Base-by-base conservation (phyloP, 1,140 invertebrate species). In the Drosophila serrata region DNA sequence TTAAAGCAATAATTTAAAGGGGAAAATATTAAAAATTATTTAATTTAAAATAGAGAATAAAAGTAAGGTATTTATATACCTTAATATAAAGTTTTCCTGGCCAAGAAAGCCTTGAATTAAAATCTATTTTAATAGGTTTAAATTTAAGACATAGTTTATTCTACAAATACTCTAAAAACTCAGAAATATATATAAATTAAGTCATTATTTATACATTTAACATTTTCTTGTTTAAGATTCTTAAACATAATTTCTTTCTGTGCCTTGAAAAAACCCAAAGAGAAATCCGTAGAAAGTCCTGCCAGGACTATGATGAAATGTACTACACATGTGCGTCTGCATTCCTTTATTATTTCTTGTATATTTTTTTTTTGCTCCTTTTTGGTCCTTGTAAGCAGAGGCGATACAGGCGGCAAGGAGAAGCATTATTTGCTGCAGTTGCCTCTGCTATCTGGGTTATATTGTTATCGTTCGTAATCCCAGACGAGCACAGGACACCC, bases 381-480 rank as follows among this genome's bases (percentile, higher is more conserved):
- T 65, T 56, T 46, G 56, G 59, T 39, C 60, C 35, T 22, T 61
- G 37, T 33, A 40, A 31, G n/a, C 24, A 17, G 12, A 35, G 24
- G 55, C 53, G 6, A 51, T 74, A 49, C 51, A 31, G 51, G 27
- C 51, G 39, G 33, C 19, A 0, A 11, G 39, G 48, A 42, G 22
- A 12, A 35, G 43, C 37, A 68, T 39, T 75, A 76, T 65, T 65
- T 55, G 74, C 48, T 67, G 61, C 55, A 74, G 37, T 65, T 65
- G 51, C 33, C 45, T 62, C 6, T 49, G 31, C 56, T 53, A 72
- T 73, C 69, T 73, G 69, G 65, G 59, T 51, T 82, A 59, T 82
- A 59, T 69, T 79, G 75, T 72, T 84, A 46, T 81, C 78, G 78
- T 51, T 27, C 61, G 84, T 80, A 79, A 88, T 46, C 40, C 72